Evolutionary conservation across 2,113 vertebrate genomes (phyloP), one percentile per base, ranked within the genome.

Genomic region (Gymnarchus niloticus): DNA sequence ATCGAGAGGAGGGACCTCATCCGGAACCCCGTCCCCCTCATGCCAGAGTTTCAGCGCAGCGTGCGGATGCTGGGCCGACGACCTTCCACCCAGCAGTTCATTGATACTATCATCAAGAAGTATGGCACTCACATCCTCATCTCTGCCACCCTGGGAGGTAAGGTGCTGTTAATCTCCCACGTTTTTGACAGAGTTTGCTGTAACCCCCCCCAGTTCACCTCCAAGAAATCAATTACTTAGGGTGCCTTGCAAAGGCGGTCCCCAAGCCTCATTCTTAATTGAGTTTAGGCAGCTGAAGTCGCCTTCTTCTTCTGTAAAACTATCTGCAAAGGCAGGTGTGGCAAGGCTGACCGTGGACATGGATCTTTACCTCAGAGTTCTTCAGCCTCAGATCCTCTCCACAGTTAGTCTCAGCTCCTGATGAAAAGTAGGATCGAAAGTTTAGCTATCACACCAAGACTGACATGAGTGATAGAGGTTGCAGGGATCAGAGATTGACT

Each of bases 111-210:
- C 96, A 99, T 99, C 92, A 99, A 97, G 94, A 99, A 99, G 93
- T 99, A 99, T 95, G 98, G 98, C 90, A 99, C 98, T 44, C 98
- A 99, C 93, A 96, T 99, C 86, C 97, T 99, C 93, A 97, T 99
- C 94, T 99, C 98, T 59, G 98, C 98, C 91, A 99, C 98, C 8
- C 94, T 99, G 90, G 98, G 98, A 96, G 98, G 98, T 99, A 96
- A 94, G 65, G 17, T 33, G 46, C 6, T n/a, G 25, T 41, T 51
- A 12, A 41, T 23, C 17, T 49, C 54, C 21, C 0, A 28, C 49
- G 33, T 59, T 10, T n/a, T 3, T 28, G 25, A 25, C 3, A 19
- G 14, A 44, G 9, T n/a, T 17, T 48, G 2, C 77, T 28, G 48
- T 7, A 5, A 23, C 54, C 80, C 9, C 80, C n/a, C n/a, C 28